A percentile compares a stretch with the other conserved stretches of the same genome.
Evolutionary conservation across 1,140 invertebrate genomes (phyloP).

Genomic region (Cheumatopsyche charites): DNA sequence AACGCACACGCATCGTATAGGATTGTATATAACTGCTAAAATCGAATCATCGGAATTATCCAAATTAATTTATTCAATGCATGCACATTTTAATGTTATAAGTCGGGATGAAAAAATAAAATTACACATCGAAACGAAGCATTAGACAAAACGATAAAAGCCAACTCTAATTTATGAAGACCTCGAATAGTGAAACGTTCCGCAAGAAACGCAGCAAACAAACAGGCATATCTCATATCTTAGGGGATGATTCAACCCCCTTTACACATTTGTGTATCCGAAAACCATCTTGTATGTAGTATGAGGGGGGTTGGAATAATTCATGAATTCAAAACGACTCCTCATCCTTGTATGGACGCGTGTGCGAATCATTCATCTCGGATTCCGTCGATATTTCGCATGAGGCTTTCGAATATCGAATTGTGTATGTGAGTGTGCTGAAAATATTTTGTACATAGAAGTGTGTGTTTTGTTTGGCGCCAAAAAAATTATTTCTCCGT

Average conservation of each 20-base stretch:
- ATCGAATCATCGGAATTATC: too few species aligned
- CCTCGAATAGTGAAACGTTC: neutral
- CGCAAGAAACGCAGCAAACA: neutral
- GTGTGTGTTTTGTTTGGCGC: neutral
- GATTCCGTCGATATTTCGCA: conserved; percentile 23
- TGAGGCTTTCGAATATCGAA: conserved; percentile 5
- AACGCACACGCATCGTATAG: too few species aligned
- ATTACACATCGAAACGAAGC: neutral
- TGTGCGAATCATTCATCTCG: conserved; percentile 20
- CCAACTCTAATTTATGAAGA: conserved; percentile 20
- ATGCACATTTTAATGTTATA: too few species aligned
- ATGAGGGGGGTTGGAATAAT: conserved; percentile 12
- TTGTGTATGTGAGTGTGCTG: neutral
- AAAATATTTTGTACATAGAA: neutral
- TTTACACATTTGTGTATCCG: neutral
- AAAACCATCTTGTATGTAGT: neutral
- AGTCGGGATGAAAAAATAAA: too few species aligned
- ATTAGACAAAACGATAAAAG: conserved; percentile 4
- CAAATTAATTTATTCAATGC: too few species aligned
- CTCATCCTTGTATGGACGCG: neutral
- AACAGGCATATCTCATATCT: neutral
- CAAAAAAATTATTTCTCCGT: conserved; percentile 13
- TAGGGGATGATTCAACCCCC: neutral
- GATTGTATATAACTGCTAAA: too few species aligned
- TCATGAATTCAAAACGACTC: conserved; percentile 34